These are phyloP conservation scores for Linepithema humile DNA, from an alignment of 1,140 invertebrate species.

Conservation along the genomic window DNA sequence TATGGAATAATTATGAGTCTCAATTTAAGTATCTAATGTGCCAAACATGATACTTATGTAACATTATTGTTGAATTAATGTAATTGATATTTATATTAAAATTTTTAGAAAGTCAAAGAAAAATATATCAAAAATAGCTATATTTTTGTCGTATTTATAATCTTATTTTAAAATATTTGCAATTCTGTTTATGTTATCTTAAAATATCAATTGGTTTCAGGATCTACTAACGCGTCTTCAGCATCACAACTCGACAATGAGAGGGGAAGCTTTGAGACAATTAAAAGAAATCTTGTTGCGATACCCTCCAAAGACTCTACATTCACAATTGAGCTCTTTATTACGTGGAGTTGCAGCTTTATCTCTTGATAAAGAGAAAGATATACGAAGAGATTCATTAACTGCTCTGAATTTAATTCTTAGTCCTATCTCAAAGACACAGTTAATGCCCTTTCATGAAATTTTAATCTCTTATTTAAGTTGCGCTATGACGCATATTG, in stretches of 20 bases:
- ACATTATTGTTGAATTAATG: background rate
- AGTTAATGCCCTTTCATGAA: constrained; percentile 88
- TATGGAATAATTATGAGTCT: constrained; percentile 2
- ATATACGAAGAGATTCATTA: constrained; percentile 88
- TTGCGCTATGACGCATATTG: constrained; percentile 95
- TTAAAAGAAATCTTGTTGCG: constrained; percentile 88
- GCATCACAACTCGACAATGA: constrained; percentile 90
- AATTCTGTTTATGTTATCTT: too few relatives aligned
- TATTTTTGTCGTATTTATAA: too few relatives aligned
- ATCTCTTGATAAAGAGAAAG: constrained; percentile 89
- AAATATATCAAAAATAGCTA: too few relatives aligned
- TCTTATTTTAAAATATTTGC: too few relatives aligned
- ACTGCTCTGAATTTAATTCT: constrained; percentile 89
- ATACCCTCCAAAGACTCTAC: constrained; percentile 84
- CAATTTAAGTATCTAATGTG: background rate
- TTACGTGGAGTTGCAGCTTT: constrained; percentile 89
- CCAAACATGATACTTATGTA: background rate
- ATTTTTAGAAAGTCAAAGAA: too few relatives aligned
- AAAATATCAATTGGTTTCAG: constrained; percentile 83
- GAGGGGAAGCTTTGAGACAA: constrained; percentile 89
- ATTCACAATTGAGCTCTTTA: constrained; percentile 87
- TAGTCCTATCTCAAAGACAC: constrained; percentile 82
- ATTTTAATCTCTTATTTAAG: constrained; percentile 91
- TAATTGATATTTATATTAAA: background rate
- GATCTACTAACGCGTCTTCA: constrained; percentile 90